Conservation (phyloP, 2,797 vertebrate genomes). For the Pelobates cultripes region DNA sequence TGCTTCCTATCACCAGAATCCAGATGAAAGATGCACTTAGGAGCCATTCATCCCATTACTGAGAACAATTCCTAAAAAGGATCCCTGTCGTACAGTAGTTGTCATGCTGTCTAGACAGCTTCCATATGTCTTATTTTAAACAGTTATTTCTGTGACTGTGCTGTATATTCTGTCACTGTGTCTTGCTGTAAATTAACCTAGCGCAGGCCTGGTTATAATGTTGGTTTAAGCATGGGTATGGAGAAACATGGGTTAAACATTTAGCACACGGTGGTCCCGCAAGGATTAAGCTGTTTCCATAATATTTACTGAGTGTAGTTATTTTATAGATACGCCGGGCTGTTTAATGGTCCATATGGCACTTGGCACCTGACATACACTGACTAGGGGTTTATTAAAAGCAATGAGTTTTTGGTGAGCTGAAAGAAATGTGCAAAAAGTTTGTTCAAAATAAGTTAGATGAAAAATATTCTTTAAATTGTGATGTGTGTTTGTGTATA, state of each 20-base stretch:
- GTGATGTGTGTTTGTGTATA: no score
- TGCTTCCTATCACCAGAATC: slow-evolving; percentile 14
- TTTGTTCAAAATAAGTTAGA: no score
- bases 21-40: slow-evolving; percentile 15
- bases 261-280: neutral
- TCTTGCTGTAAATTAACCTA: neutral
- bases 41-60: neutral
- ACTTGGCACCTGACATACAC: no score
- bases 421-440: no score
- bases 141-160: neutral
- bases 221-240: slow-evolving; percentile 1
- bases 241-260: neutral
- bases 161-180: neutral
- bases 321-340: no score
- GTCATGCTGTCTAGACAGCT: slow-evolving; percentile 29
- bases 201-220: slow-evolving; percentile 5
- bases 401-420: no score
- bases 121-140: slow-evolving; percentile 13
- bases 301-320: no score
- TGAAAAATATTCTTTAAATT: no score
- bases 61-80: slow-evolving; percentile 15
- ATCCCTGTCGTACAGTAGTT: neutral
- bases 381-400: no score
- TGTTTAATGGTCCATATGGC: no score
- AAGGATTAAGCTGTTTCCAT: no score